Evolutionary conservation across 2,888 invertebrate species (phyloP), one percentile per base, ranked within the genome.

Genomic region (Synergus umbraculus): DNA sequence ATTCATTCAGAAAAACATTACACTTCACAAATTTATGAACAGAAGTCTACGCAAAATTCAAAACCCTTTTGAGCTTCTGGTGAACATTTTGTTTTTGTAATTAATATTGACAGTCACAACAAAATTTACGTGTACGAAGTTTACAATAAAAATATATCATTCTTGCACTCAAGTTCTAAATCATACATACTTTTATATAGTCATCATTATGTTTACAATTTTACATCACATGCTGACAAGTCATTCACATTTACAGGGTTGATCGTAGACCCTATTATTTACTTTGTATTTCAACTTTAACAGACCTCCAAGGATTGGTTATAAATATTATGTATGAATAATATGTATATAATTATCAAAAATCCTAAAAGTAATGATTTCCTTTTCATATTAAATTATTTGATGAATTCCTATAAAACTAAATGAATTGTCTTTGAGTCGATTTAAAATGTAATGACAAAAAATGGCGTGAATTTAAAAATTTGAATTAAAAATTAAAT

Each of bases 201-300:
- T n/a, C 54, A 46, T 67, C 41, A 29, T 73, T 37, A n/a, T 15
- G 9, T 73, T 73, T 37, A n/a, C 13, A 73, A 73, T 37, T 49
- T 37, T 73, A 73, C 54, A 73, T 73, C 54, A 73, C 73, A 73
- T 22, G 5, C 37, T 54, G 41, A 73, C 69, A 54, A 73, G 54
- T 73, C 73, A 22, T 22, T 22, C 22, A 54, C n/a, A 49, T 54
- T 54, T 54, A n/a, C 37, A 54, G 15, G 41, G n/a, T 73, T n/a
- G 15, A 44, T 73, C 13, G 15, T 69, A 67, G 15, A 29, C 29
- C 18, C 49, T 10, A 29, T 37, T 29, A 49, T 29, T 3, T 54
- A 54, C n/a, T 54, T 9, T 13, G 13, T 54, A 54, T 9, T 2
- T n/a, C n/a, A 54, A 54, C n/a, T 54, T 54, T n/a, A n/a, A 54